Evolutionary conservation across 2,113 vertebrate species (phyloP).

Genomic region (Anser brachyrhynchus): DNA sequence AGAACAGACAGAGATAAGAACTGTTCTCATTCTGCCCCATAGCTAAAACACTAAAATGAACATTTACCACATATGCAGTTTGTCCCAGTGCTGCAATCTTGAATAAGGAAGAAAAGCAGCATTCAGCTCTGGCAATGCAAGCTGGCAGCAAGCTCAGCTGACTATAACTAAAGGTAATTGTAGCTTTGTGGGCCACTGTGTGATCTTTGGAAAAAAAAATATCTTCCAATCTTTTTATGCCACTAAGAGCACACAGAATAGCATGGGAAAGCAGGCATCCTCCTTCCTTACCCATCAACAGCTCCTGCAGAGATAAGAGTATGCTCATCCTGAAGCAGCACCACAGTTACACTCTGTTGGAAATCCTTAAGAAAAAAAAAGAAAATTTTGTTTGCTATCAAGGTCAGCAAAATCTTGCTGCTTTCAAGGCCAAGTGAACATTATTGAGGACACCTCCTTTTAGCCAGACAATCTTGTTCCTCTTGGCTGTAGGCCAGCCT

Average conservation of each 20-base stretch:
- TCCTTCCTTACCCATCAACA: constrained; percentile 90
- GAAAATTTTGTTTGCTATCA: not conserved
- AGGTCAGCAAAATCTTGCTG: not conserved
- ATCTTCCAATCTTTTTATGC: not conserved
- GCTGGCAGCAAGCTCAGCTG: not conserved
- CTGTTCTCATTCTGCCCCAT: not conserved
- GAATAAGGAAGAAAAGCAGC: not conserved
- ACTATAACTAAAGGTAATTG: not conserved
- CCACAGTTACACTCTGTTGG: constrained; percentile 96
- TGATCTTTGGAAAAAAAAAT: not conserved
- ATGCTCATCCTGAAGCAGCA: constrained; percentile 91
- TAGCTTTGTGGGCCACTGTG: not conserved
- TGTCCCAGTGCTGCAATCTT: not conserved
- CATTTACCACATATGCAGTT: not conserved
- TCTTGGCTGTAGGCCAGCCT: not conserved
- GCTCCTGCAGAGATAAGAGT: constrained; percentile 94
- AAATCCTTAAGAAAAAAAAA: constrained; percentile 81
- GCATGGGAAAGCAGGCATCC: not conserved
- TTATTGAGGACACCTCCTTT: not conserved
- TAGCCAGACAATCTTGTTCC: not conserved
- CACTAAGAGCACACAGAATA: not conserved
- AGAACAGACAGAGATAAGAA: not conserved
- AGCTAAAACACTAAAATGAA: not conserved
- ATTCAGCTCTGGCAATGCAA: not conserved
- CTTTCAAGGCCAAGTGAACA: not conserved